Evolutionary conservation across 2,888 invertebrate species (phyloP).

Genomic region (Pterostichus madidus): DNA sequence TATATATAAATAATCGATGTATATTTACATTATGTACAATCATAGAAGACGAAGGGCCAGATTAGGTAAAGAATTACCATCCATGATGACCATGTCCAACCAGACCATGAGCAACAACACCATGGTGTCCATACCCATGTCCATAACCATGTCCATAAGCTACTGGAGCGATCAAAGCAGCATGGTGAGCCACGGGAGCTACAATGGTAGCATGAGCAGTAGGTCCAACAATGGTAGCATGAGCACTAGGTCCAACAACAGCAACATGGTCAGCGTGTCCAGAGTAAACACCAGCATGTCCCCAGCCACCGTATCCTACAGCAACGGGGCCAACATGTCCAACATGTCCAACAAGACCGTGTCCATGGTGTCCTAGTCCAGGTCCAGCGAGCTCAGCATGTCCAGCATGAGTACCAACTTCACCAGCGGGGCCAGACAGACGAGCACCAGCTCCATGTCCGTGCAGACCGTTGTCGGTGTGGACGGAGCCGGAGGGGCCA

Average conservation of each 20-base stretch:
- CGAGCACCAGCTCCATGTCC: constrained; percentile 58
- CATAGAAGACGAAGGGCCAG: not conserved
- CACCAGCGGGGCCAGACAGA: constrained; percentile 59
- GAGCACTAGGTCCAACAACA: constrained; percentile 21
- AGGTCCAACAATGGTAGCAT: constrained; percentile 8
- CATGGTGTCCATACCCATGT: constrained; percentile 1
- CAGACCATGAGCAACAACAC: constrained; percentile 66
- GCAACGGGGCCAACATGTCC: constrained; percentile 34
- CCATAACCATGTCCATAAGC: constrained; percentile 34
- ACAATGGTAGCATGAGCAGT: constrained; percentile 16
- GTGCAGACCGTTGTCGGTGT: constrained; percentile 54
- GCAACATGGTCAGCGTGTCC: constrained; percentile 12
- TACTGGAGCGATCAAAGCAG: not conserved
- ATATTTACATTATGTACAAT: constrained; percentile 48
- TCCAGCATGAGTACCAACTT: constrained; percentile 62
- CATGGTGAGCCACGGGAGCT: constrained; percentile 16
- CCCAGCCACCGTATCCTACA: too few species aligned
- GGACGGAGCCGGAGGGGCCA: constrained; percentile 67
- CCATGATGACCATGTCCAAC: constrained; percentile 67
- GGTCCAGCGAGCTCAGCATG: constrained; percentile 52
- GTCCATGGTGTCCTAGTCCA: constrained; percentile 38
- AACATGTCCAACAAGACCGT: constrained; percentile 20
- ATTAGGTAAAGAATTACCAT: constrained; percentile 49
- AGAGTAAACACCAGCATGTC: constrained; percentile 14
- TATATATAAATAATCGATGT: constrained; percentile 38